These are phyloP conservation scores for Tipula unca DNA, from an alignment of 2,888 invertebrate genomes.

Conservation along the genomic window DNA sequence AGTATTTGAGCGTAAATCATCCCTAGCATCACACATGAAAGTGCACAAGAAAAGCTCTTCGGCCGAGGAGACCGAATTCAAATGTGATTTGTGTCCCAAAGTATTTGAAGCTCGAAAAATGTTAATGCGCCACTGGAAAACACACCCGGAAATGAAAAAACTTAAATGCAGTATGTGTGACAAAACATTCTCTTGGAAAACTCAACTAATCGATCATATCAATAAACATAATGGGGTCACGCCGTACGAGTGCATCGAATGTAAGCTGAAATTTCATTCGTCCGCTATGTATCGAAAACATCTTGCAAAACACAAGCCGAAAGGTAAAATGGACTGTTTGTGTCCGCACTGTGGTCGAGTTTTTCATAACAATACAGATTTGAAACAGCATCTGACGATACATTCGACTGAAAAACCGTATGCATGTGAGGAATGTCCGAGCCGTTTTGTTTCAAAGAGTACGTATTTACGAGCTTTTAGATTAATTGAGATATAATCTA, in stretches of 20 bases:
- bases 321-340: not conserved
- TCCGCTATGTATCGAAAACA: not conserved
- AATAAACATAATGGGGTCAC: not conserved
- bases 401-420: not conserved
- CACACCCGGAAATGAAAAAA: not conserved
- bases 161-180: not conserved
- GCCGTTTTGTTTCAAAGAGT: not conserved
- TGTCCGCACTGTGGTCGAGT: not conserved
- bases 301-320: not conserved
- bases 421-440: not conserved
- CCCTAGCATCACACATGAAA: not conserved
- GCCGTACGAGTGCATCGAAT: not conserved
- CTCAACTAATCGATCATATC: not conserved
- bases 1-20: not conserved
- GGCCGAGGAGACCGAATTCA: not conserved
- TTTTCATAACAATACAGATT: not conserved
- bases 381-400: not conserved
- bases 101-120: not conserved
- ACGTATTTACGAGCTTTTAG: not conserved
- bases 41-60: not conserved
- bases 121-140: not conserved
- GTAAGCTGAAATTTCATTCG: not conserved
- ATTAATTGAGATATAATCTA: not conserved
- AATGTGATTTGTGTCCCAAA: not conserved
- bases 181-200: not conserved